These are phyloP conservation scores for Volucella bombylans DNA, from an alignment of 2,888 invertebrate genomes.

Conservation along the genomic window DNA sequence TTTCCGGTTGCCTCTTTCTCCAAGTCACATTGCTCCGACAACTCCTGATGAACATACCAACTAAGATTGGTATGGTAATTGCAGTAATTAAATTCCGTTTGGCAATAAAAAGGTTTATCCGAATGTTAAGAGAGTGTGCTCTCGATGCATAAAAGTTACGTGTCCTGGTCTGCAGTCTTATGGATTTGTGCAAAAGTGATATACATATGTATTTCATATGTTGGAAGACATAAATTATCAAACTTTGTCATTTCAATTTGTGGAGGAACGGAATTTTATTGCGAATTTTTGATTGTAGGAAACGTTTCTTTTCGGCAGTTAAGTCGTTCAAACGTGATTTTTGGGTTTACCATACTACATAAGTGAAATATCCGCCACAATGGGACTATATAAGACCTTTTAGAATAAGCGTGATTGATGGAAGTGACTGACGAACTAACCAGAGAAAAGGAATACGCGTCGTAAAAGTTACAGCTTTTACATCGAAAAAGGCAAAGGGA, in stretches of 20 bases:
- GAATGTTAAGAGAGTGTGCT: slow-evolving; percentile 31
- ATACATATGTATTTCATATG: no score
- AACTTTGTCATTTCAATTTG: slow-evolving; percentile 66
- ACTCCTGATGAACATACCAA: slow-evolving; percentile 21
- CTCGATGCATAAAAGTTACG: slow-evolving; percentile 34
- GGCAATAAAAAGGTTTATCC: slow-evolving; percentile 48
- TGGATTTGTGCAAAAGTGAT: not conserved
- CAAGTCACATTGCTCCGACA: not conserved
- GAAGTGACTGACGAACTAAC: no score
- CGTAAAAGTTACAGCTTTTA: no score
- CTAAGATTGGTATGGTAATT: slow-evolving; percentile 60
- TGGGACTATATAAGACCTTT: no score
- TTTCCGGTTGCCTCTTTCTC: not conserved
- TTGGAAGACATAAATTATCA: slow-evolving; percentile 52
- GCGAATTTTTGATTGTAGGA: no score
- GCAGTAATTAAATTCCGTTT: slow-evolving; percentile 68
- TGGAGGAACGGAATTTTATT: not conserved
- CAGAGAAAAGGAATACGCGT: no score
- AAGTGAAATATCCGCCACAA: no score
- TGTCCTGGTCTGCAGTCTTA: slow-evolving; percentile 44
- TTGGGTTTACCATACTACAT: no score
- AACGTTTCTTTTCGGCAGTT: no score
- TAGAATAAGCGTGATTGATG: no score
- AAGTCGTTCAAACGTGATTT: no score
- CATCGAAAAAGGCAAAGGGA: no score